Evolutionary conservation across 2,113 vertebrate species (phyloP).

Genomic region (Nesospiza acunhae): DNA sequence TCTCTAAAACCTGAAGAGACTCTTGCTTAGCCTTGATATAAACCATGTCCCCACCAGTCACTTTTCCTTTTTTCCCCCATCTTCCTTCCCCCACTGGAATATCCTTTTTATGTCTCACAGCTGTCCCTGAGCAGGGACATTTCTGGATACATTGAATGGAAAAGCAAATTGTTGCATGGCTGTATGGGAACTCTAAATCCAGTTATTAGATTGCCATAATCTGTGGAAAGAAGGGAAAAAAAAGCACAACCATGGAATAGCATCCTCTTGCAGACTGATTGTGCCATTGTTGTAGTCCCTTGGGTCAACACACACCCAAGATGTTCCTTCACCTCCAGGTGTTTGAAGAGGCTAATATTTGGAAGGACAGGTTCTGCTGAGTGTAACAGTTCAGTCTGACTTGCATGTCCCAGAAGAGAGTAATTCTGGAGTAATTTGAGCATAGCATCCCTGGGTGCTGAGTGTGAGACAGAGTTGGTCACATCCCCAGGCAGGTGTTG

Average conservation of each 20-base stretch:
- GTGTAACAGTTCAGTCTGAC: background rate
- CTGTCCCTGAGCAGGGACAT: background rate
- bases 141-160: background rate
- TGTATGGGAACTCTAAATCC: background rate
- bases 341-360: background rate
- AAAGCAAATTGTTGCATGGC: background rate
- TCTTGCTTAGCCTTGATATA: background rate
- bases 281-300: background rate
- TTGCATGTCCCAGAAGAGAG: accelerated
- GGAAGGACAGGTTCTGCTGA: background rate
- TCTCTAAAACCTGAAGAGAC: background rate
- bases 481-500: background rate
- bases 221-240: background rate
- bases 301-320: background rate
- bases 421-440: background rate
- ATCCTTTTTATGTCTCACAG: background rate
- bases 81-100: background rate
- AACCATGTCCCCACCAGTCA: background rate
- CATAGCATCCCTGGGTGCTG: background rate
- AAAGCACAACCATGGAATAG: background rate
- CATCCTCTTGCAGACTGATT: background rate
- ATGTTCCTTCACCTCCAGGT: background rate
- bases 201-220: background rate
- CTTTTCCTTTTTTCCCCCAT: background rate
- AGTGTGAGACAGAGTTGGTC: background rate